Evolutionary conservation across 30 jellyfish, hydroid and myxozoan genomes (phyloP).

Genomic region (Nemopilema nomurai): DNA sequence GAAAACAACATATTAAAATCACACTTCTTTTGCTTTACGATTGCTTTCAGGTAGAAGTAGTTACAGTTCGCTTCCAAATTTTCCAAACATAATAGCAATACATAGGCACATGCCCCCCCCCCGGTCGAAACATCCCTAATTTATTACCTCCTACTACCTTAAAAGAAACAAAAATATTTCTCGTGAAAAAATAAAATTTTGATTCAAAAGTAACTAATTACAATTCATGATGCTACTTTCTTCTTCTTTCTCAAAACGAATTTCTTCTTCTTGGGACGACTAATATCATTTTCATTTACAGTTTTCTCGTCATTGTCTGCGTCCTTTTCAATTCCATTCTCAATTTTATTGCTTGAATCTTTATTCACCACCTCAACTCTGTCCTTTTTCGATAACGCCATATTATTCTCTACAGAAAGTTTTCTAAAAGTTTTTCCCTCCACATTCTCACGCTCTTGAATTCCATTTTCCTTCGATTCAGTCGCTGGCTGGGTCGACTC

Average conservation of each 20-base stretch:
- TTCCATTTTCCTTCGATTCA: background rate
- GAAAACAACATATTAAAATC: too few species aligned
- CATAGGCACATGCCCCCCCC: too few species aligned
- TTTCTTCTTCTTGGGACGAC: constrained; percentile 53
- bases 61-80: too few species aligned
- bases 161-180: background rate
- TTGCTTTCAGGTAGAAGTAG: too few species aligned
- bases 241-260: constrained; percentile 56
- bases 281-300: background rate
- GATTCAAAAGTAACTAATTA: background rate
- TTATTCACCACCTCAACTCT: background rate
- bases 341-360: background rate
- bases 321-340: background rate
- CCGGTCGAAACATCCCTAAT: too few species aligned
- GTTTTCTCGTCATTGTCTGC: background rate
- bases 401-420: background rate
- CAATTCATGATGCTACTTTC: constrained; percentile 28
- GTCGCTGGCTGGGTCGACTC: background rate
- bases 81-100: too few species aligned
- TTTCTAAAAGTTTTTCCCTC: background rate
- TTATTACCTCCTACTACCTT: too few species aligned
- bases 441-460: background rate
- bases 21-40: too few species aligned
- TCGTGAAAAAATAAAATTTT: background rate
- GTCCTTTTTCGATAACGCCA: background rate